Conservation (phyloP, 2,797 vertebrate genomes). For the Hoplostethus mediterraneus region DNA sequence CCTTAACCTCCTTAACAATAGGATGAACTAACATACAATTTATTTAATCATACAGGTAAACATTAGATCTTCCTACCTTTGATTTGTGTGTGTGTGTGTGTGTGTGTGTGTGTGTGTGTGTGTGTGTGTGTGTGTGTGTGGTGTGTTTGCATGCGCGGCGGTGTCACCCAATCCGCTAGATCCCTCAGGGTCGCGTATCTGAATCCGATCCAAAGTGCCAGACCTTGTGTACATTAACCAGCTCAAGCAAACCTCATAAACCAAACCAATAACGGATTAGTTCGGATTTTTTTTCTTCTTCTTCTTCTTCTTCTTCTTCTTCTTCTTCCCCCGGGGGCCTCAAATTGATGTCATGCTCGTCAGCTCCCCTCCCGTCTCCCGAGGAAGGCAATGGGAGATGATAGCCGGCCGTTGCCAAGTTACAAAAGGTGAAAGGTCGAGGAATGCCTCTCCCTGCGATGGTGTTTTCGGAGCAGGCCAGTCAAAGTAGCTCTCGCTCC, state of each 20-base stretch:
- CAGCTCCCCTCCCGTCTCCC: slow-evolving; percentile 54
- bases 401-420: slow-evolving; percentile 71
- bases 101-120: too few species aligned
- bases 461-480: slow-evolving; percentile 75
- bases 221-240: slow-evolving; percentile 9
- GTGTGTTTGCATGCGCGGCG: too few species aligned
- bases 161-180: neutral
- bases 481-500: slow-evolving; percentile 78
- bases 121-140: neutral
- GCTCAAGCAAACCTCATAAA: slow-evolving; percentile 29
- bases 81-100: neutral
- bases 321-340: slow-evolving; percentile 45
- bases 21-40: too few species aligned
- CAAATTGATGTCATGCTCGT: slow-evolving; percentile 65
- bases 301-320: too few species aligned
- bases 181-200: slow-evolving; percentile 2
- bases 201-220: slow-evolving; percentile 23
- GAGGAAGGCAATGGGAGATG: slow-evolving; percentile 60
- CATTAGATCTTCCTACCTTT: too few species aligned
- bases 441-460: slow-evolving; percentile 80
- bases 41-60: too few species aligned
- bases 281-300: too few species aligned
- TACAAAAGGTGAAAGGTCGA: slow-evolving; percentile 76
- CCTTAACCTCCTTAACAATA: too few species aligned
- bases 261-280: slow-evolving; percentile 41